phyloP scores from a whole-genome alignment of 2,888 invertebrate species.

The Zeuzera pyrina region DNA sequence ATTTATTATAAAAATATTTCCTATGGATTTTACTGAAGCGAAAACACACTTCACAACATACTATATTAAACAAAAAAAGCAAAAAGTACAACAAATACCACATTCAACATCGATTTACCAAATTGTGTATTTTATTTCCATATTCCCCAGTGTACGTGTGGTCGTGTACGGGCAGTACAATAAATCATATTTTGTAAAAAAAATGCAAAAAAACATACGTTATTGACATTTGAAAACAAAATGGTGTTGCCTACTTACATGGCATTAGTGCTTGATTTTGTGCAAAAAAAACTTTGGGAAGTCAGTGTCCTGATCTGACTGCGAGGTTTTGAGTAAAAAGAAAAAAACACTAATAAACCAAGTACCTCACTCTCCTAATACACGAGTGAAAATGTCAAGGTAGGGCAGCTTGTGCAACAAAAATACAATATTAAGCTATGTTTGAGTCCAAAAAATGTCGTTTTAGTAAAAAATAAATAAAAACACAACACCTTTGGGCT shows the following conservation, averaged over 20 bases:
- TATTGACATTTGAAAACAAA: slow-evolving; percentile 27
- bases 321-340: slow-evolving; percentile 15
- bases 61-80: slow-evolving; percentile 61
- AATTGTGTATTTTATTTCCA: slow-evolving; percentile 20
- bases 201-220: slow-evolving; percentile 30
- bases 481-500: slow-evolving; percentile 68
- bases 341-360: slow-evolving; percentile 37
- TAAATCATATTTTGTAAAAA: slow-evolving; percentile 32
- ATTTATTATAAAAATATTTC: slow-evolving; percentile 99
- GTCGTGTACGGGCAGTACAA: slow-evolving; percentile 30
- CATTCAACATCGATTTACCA: slow-evolving; percentile 21
- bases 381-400: slow-evolving; percentile 66
- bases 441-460: slow-evolving; percentile 69
- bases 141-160: slow-evolving; percentile 42
- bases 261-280: slow-evolving; percentile 47
- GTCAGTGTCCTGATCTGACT: slow-evolving; percentile 58
- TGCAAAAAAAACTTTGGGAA: slow-evolving; percentile 27
- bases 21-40: slow-evolving; percentile 97
- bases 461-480: slow-evolving; percentile 30
- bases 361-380: slow-evolving; percentile 58
- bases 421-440: slow-evolving; percentile 55
- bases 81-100: too few relatives aligned
- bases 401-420: slow-evolving; percentile 59
- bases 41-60: slow-evolving; percentile 99
- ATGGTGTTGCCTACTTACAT: slow-evolving; percentile 42